Conservation (phyloP, 2,797 vertebrate genomes). For the Scolopax bukidnonensis region DNA sequence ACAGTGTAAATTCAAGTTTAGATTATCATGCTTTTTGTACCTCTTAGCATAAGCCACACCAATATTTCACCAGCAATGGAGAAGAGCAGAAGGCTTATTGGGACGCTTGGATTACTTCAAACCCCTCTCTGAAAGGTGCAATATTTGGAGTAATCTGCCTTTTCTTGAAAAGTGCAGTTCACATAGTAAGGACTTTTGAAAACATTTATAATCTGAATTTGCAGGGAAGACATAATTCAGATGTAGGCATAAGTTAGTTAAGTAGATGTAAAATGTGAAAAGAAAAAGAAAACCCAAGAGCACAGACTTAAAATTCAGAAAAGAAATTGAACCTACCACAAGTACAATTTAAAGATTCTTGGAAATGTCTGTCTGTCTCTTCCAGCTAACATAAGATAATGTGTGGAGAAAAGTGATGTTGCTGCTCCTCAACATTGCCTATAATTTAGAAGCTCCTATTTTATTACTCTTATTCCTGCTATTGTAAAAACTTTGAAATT, state of each 20-base stretch:
- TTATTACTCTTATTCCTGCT: not conserved
- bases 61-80: not conserved
- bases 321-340: not conserved
- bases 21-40: not conserved
- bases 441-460: not conserved
- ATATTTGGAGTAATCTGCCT: not conserved
- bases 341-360: not conserved
- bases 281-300: not conserved
- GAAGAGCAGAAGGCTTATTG: not conserved
- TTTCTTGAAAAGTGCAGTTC: not conserved
- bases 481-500: not conserved
- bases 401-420: not conserved
- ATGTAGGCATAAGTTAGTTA: not conserved
- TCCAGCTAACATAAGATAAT: not conserved
- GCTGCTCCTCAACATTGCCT: not conserved
- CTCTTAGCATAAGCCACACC: not conserved
- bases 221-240: not conserved
- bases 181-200: not conserved
- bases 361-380: not conserved
- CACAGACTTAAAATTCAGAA: not conserved
- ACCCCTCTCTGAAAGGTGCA: not conserved
- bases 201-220: not conserved
- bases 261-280: not conserved
- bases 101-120: not conserved
- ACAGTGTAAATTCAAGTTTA: not conserved